Evolutionary conservation across 1,140 invertebrate genomes (phyloP).

Genomic region (Ladona fulva): DNA sequence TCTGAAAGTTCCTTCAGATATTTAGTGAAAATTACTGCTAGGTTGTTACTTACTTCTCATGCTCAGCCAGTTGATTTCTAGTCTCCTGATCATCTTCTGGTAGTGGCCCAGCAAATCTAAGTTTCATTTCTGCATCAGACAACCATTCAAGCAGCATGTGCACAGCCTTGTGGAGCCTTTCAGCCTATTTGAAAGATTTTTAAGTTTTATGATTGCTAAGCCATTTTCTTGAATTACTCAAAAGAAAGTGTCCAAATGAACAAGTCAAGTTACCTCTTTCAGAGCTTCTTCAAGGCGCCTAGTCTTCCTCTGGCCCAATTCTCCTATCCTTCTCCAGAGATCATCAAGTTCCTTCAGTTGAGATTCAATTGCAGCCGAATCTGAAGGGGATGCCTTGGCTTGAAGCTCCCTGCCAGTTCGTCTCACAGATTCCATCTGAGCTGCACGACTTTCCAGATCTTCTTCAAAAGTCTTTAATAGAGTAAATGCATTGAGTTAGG

Average conservation of each 20-base stretch:
- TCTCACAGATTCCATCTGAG: constrained; percentile 83
- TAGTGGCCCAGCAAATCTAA: constrained; percentile 75
- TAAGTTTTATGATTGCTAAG: background rate
- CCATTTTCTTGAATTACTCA: background rate
- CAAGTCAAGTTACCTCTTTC: constrained; percentile 36
- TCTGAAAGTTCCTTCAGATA: background rate
- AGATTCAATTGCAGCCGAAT: constrained; percentile 65
- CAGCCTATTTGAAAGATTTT: constrained; percentile 49
- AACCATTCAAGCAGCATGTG: constrained; percentile 93
- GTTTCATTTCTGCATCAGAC: constrained; percentile 86
- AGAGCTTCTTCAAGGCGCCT: constrained; percentile 75
- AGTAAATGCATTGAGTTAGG: background rate
- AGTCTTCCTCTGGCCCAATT: constrained; percentile 66
- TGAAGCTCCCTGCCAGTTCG: constrained; percentile 83
- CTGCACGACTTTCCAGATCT: constrained; percentile 75
- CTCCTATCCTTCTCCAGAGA: constrained; percentile 77
- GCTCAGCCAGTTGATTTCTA: constrained; percentile 71
- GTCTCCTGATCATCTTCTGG: constrained; percentile 89
- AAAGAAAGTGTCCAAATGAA: background rate
- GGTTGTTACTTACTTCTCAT: constrained; percentile 49
- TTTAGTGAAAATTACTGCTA: background rate
- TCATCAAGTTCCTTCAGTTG: constrained; percentile 76
- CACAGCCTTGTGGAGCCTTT: constrained; percentile 85
- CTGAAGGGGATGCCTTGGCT: constrained; percentile 65
- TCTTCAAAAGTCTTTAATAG: constrained; percentile 68